phyloP scores from a whole-genome alignment of 2,113 vertebrate species.

The Hylia prasina region DNA sequence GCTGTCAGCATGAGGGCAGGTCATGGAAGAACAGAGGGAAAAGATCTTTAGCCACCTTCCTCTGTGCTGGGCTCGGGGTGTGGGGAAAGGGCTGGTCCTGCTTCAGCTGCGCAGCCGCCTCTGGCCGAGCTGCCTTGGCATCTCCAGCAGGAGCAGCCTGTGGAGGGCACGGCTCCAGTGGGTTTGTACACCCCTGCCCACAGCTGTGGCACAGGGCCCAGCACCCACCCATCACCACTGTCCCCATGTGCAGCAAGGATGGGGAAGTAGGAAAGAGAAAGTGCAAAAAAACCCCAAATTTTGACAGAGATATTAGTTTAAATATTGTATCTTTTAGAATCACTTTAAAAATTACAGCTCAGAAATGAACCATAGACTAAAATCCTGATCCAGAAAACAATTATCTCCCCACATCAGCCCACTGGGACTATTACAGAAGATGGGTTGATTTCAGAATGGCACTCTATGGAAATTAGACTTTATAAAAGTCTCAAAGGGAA shows the following conservation, averaged over 20 bases:
- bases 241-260: neutral
- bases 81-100: neutral
- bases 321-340: neutral
- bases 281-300: accelerated
- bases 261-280: neutral
- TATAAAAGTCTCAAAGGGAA: neutral
- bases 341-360: neutral
- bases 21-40: neutral
- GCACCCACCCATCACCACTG: neutral
- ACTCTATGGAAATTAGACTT: conserved; percentile 25
- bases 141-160: neutral
- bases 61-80: accelerated
- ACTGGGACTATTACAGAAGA: conserved; percentile 21
- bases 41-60: neutral
- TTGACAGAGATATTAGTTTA: neutral
- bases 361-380: neutral
- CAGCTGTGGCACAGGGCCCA: neutral
- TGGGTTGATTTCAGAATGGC: conserved; percentile 10
- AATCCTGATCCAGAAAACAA: conserved; percentile 5
- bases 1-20: neutral
- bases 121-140: accelerated
- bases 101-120: accelerated
- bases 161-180: neutral
- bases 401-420: conserved; percentile 1
- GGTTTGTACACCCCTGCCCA: neutral